These are phyloP conservation scores for Yponomeuta malinellus DNA, from an alignment of 2,888 invertebrate species.

Conservation along the genomic window DNA sequence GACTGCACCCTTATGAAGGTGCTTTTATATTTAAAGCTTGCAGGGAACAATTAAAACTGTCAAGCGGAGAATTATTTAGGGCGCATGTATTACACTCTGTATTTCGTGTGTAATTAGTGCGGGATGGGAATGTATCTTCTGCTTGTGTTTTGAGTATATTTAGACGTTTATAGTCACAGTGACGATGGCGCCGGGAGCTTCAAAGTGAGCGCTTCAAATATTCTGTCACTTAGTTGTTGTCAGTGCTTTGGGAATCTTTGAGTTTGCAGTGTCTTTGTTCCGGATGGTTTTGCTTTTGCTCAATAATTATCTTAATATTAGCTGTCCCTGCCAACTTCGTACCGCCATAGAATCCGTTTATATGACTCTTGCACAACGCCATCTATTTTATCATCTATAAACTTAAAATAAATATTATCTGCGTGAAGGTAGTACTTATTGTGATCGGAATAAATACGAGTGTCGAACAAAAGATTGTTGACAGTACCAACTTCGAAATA, in stretches of 20 bases:
- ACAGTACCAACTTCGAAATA: background rate
- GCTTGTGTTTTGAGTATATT: constrained; percentile 14
- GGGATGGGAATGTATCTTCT: constrained; percentile 14
- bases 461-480: too few species aligned
- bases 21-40: constrained; percentile 18
- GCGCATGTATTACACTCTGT: constrained; percentile 14
- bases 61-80: constrained; percentile 18
- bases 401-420: too few species aligned
- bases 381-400: too few species aligned
- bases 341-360: too few species aligned
- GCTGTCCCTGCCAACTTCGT: too few species aligned
- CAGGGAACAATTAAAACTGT: constrained; percentile 20
- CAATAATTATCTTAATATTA: too few species aligned
- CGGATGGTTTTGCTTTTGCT: background rate
- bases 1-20: constrained; percentile 6
- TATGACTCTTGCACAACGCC: too few species aligned
- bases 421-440: too few species aligned
- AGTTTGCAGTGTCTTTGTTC: background rate
- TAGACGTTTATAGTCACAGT: constrained; percentile 13
- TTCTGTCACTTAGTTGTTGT: constrained; percentile 4
- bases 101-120: constrained; percentile 15
- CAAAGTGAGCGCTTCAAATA: constrained; percentile 12
- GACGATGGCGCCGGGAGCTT: background rate
- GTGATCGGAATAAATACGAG: too few species aligned
- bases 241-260: background rate